phyloP scores from a whole-genome alignment of 2,113 vertebrate genomes.

The Rhinopithecus roxellana region DNA sequence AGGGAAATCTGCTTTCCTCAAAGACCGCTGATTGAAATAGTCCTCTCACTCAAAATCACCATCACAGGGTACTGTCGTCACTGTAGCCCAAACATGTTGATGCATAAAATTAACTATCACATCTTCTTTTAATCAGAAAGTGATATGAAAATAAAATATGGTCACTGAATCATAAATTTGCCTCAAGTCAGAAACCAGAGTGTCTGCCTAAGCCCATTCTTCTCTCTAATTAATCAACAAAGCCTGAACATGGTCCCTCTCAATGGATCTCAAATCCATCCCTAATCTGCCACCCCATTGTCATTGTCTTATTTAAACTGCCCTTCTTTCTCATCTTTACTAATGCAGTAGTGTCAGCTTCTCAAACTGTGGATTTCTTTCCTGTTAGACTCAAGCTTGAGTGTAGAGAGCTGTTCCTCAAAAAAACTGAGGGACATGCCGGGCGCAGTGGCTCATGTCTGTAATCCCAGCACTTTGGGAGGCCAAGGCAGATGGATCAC shows the following conservation, averaged over 20 bases:
- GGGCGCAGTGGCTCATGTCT: rapidly evolving
- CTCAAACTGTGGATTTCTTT: neutral
- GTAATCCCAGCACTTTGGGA: no score
- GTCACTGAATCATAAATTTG: neutral
- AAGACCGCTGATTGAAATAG: neutral
- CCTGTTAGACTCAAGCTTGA: neutral
- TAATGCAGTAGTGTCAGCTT: no score
- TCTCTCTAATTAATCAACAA: neutral
- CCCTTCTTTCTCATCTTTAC: neutral
- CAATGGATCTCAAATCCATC: neutral
- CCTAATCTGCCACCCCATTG: neutral
- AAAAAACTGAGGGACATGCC: neutral
- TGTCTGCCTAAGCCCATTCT: neutral
- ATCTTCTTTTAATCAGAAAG: neutral
- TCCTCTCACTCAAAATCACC: neutral
- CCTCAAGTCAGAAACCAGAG: neutral
- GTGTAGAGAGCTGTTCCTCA: neutral
- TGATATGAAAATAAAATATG: neutral
- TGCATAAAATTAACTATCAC: neutral
- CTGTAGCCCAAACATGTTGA: neutral
- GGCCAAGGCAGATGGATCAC: no score
- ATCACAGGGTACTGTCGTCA: neutral
- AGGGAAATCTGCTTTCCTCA: neutral
- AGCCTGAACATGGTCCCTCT: neutral
- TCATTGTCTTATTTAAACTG: neutral